phyloP scores from a whole-genome alignment of 2,888 invertebrate genomes.

The Pteria penguin region DNA sequence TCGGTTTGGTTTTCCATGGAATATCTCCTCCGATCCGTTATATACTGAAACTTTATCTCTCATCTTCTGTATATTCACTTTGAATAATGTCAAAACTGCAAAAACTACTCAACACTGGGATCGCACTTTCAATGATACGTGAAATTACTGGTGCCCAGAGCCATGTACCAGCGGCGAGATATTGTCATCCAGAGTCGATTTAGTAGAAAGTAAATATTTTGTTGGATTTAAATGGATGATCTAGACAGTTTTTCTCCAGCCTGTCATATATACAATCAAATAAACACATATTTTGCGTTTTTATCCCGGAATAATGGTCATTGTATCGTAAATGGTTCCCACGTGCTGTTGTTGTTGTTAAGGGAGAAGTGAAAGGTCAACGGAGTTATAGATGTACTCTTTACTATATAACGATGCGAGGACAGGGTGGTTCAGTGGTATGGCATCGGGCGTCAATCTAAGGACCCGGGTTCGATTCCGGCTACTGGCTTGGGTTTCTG shows the following conservation, averaged over 20 bases:
- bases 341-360: too few species aligned
- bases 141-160: conserved; percentile 10
- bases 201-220: not conserved
- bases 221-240: not conserved
- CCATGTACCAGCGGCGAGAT: not conserved
- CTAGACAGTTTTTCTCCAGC: not conserved
- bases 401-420: too few species aligned
- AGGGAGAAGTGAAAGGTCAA: too few species aligned
- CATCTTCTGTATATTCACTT: not conserved
- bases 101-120: not conserved
- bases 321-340: not conserved
- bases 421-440: too few species aligned
- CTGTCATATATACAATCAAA: not conserved
- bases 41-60: not conserved
- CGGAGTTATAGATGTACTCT: too few species aligned
- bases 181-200: not conserved
- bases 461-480: too few species aligned
- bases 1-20: not conserved
- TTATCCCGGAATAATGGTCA: not conserved
- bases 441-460: too few species aligned
- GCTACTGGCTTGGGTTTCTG: too few species aligned
- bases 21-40: not conserved
- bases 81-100: not conserved
- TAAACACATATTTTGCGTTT: not conserved
- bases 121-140: not conserved